These are phyloP conservation scores for Apodemus sylvaticus DNA, from an alignment of 2,113 vertebrate genomes.

Conservation along the genomic window DNA sequence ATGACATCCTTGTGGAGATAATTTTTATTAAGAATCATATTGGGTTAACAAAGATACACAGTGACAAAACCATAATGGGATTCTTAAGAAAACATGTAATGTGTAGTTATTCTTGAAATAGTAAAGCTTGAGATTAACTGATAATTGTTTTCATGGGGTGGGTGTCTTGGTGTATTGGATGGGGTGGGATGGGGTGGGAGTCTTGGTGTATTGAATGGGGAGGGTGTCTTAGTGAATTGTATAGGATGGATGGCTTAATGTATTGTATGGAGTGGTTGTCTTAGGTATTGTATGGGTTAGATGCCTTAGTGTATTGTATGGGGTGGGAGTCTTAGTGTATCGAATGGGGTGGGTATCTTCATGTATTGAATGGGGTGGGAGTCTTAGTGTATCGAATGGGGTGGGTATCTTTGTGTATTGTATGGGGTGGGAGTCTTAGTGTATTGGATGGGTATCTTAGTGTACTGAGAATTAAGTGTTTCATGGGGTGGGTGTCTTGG, in stretches of 20 bases:
- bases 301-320: not conserved
- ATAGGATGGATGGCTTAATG: too few relatives aligned
- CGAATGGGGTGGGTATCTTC: too few relatives aligned
- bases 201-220: not conserved
- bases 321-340: too few relatives aligned
- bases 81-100: not conserved
- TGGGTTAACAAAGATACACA: not conserved
- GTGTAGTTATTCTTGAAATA: not conserved
- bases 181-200: too few relatives aligned
- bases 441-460: too few relatives aligned
- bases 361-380: too few relatives aligned
- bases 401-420: not conserved
- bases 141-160: not conserved
- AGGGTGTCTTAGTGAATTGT: too few relatives aligned
- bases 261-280: not conserved
- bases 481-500: not conserved
- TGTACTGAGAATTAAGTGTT: not conserved
- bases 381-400: not conserved
- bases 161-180: not conserved
- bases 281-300: too few relatives aligned
- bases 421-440: too few relatives aligned
- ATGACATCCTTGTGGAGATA: not conserved
- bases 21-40: not conserved
- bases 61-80: not conserved
- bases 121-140: not conserved